phyloP scores from a whole-genome alignment of 1,140 invertebrate genomes.

The Drosophila bocqueti region DNA sequence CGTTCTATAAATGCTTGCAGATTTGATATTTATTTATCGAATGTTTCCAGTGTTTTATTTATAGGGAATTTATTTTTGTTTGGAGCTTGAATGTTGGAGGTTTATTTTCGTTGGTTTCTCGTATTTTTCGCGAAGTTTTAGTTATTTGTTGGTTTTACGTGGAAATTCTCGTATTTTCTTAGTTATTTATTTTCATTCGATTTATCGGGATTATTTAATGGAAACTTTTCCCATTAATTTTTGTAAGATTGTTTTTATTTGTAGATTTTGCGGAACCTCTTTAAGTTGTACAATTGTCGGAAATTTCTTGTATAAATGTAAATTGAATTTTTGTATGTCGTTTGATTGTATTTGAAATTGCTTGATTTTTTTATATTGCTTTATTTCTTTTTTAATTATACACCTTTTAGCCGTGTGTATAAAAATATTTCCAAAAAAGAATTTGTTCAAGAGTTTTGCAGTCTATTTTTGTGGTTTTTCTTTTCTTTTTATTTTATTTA shows the following conservation, averaged over 20 bases:
- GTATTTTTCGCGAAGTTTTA: neutral
- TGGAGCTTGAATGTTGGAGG: slow-evolving; percentile 1
- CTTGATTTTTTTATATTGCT: slow-evolving; percentile 14
- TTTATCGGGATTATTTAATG: neutral
- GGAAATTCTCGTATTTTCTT: neutral
- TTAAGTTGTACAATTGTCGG: slow-evolving; percentile 4
- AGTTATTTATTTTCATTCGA: neutral
- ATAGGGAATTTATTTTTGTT: slow-evolving; percentile 1
- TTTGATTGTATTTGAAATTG: slow-evolving; percentile 20
- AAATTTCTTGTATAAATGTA: slow-evolving; percentile 12
- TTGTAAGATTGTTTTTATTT: slow-evolving; percentile 1
- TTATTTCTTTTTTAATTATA: slow-evolving; percentile 12
- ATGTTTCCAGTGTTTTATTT: slow-evolving; percentile 31
- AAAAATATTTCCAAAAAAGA: slow-evolving; percentile 43
- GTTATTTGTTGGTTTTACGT: slow-evolving; percentile 3
- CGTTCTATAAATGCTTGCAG: slow-evolving; percentile 20
- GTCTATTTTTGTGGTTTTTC: slow-evolving; percentile 26
- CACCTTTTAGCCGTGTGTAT: slow-evolving; percentile 29
- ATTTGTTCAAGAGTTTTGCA: slow-evolving; percentile 14
- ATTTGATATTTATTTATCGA: slow-evolving; percentile 20
- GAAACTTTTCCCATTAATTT: neutral
- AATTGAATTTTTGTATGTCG: slow-evolving; percentile 5
- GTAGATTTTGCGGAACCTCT: neutral
- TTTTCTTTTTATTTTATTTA: neutral
- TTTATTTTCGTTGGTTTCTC: slow-evolving; percentile 15